Percentiles rank a stretch among this genome's conserved stretches.
These are phyloP conservation scores for Capra hircus DNA, from an alignment of 2,113 vertebrate genomes.

Conservation along the genomic window DNA sequence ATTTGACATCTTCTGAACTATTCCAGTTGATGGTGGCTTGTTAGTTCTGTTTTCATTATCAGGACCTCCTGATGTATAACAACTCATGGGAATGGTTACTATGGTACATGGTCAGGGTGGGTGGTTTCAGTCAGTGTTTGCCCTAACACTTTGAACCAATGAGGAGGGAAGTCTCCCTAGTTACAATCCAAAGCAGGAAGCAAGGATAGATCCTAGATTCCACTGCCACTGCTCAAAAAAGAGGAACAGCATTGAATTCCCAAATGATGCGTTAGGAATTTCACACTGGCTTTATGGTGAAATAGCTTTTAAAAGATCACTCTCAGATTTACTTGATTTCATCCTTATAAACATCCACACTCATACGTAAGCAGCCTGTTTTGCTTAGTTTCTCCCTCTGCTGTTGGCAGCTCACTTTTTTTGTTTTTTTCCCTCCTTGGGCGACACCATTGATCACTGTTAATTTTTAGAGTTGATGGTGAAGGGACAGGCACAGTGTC, in stretches of 20 bases:
- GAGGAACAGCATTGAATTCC: too few relatives aligned
- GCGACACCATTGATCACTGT: not conserved
- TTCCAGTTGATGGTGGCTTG: not conserved
- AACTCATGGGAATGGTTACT: not conserved
- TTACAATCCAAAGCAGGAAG: not conserved
- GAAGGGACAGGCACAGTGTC: not conserved
- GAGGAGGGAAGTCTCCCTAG: not conserved
- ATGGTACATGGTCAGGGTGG: not conserved
- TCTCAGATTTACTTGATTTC: not conserved
- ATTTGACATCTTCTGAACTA: not conserved
- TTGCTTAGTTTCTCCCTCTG: not conserved
- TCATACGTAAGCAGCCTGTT: not conserved
- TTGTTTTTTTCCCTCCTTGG: not conserved
- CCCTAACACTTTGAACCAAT: not conserved
- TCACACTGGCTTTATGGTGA: not conserved
- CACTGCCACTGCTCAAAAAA: not conserved
- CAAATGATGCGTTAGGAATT: accelerated
- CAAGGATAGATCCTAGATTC: not conserved
- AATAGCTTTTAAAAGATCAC: not conserved
- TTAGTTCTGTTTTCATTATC: not conserved
- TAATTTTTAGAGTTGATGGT: not conserved
- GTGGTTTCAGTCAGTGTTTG: not conserved
- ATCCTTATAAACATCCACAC: not conserved
- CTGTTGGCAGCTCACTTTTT: not conserved
- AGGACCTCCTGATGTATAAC: not conserved